Conservation (phyloP, 1,140 invertebrate genomes). For the Notospermus geniculatus region DNA sequence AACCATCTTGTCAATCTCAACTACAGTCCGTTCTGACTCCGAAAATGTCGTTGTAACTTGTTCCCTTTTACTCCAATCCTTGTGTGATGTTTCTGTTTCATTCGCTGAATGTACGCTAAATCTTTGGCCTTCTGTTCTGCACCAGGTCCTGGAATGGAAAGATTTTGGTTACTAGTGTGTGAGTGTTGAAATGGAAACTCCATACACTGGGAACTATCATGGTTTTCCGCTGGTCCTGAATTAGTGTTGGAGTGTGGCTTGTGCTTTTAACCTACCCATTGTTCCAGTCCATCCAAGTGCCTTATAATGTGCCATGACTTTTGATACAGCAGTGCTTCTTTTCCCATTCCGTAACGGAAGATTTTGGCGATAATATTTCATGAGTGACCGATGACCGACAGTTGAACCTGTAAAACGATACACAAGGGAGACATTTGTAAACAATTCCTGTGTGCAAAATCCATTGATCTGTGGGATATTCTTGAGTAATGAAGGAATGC, state of each 20-base stretch:
- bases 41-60: slow-evolving; percentile 80
- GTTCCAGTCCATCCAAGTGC: slow-evolving; percentile 79
- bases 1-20: too few relatives aligned
- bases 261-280: slow-evolving; percentile 33
- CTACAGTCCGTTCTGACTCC: slow-evolving; percentile 75
- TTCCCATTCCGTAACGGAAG: slow-evolving; percentile 32
- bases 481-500: too few relatives aligned
- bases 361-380: slow-evolving; percentile 67
- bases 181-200: too few relatives aligned
- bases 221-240: too few relatives aligned
- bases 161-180: too few relatives aligned
- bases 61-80: slow-evolving; percentile 78
- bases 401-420: slow-evolving; percentile 68
- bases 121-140: slow-evolving; percentile 70
- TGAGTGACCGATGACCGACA: slow-evolving; percentile 86
- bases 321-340: slow-evolving; percentile 37
- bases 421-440: too few relatives aligned
- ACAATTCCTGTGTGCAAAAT: too few relatives aligned
- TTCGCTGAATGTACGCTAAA: slow-evolving; percentile 76
- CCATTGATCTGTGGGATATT: too few relatives aligned
- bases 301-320: slow-evolving; percentile 74
- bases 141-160: slow-evolving; percentile 55
- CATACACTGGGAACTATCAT: too few relatives aligned
- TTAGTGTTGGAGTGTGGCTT: too few relatives aligned
- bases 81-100: slow-evolving; percentile 74